Percentiles rank a stretch among this genome's conserved stretches.
Conservation (phyloP, 1,140 invertebrate genomes). For the Nebria ingens region DNA sequence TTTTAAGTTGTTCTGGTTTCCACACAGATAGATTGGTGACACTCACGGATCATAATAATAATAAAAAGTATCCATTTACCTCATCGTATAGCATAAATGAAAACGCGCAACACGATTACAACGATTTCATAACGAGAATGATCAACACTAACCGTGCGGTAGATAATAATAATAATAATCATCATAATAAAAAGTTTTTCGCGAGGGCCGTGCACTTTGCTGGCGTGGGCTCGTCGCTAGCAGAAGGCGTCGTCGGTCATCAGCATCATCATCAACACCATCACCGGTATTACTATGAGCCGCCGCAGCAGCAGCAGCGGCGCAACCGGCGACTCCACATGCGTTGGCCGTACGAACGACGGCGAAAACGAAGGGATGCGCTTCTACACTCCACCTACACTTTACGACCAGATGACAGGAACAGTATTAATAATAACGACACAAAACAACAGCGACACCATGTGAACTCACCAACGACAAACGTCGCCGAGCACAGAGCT, state of each 20-base stretch:
- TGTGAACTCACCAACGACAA: background rate
- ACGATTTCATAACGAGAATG: slow-evolving; percentile 9
- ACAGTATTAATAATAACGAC: background rate
- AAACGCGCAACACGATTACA: slow-evolving; percentile 4
- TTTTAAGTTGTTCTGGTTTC: slow-evolving; percentile 34
- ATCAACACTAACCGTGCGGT: slow-evolving; percentile 2
- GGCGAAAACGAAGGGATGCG: background rate
- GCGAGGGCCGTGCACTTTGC: slow-evolving; percentile 3
- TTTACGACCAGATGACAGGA: background rate
- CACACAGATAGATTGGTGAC: slow-evolving; percentile 27
- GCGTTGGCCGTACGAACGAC: background rate
- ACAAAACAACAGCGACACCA: background rate
- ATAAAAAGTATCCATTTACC: slow-evolving; percentile 8
- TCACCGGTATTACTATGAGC: background rate
- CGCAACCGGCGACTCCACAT: background rate
- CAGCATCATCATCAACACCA: background rate
- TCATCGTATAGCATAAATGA: slow-evolving; percentile 5
- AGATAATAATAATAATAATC: too few relatives aligned
- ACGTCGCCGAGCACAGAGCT: background rate
- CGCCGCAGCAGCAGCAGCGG: background rate
- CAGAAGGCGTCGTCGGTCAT: background rate
- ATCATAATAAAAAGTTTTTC: background rate
- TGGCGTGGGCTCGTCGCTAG: slow-evolving; percentile 11
- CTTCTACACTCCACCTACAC: background rate
- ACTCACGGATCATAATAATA: background rate